Conservation (phyloP, 2,797 vertebrate species). For the Prionace glauca region DNA sequence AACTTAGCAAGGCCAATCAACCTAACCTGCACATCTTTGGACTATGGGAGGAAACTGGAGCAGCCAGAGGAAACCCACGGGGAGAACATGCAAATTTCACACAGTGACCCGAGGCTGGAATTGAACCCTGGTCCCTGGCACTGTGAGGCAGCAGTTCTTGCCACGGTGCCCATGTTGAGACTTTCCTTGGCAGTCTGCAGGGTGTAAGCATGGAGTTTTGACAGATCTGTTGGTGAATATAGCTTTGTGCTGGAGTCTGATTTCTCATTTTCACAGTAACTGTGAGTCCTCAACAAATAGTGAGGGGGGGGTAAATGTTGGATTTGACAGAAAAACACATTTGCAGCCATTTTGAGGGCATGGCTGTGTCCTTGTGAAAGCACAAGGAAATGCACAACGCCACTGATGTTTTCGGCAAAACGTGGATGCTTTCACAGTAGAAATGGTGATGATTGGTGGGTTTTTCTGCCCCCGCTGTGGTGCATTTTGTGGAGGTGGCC, state of each 20-base stretch:
- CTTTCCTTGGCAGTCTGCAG: neutral
- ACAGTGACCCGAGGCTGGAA: too few species aligned
- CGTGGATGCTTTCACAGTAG: neutral
- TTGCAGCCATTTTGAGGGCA: neutral
- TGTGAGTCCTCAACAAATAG: neutral
- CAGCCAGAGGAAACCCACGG: too few species aligned
- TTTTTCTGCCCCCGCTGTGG: too few species aligned
- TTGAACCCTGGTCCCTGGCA: too few species aligned
- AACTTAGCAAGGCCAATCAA: too few species aligned
- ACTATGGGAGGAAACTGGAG: too few species aligned
- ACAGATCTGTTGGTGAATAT: neutral
- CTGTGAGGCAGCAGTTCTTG: too few species aligned
- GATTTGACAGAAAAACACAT: neutral
- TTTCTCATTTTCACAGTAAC: neutral
- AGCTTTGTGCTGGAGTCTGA: neutral
- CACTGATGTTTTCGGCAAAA: neutral
- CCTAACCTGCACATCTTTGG: too few species aligned
- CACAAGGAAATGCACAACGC: neutral
- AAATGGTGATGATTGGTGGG: neutral
- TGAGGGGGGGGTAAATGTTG: neutral
- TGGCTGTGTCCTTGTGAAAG: neutral
- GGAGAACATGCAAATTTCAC: too few species aligned
- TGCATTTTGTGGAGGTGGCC: too few species aligned
- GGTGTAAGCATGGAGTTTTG: neutral
- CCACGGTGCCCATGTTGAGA: neutral